Conservation (phyloP, 2,113 vertebrate genomes). For the Amphilophus citrinellus region DNA sequence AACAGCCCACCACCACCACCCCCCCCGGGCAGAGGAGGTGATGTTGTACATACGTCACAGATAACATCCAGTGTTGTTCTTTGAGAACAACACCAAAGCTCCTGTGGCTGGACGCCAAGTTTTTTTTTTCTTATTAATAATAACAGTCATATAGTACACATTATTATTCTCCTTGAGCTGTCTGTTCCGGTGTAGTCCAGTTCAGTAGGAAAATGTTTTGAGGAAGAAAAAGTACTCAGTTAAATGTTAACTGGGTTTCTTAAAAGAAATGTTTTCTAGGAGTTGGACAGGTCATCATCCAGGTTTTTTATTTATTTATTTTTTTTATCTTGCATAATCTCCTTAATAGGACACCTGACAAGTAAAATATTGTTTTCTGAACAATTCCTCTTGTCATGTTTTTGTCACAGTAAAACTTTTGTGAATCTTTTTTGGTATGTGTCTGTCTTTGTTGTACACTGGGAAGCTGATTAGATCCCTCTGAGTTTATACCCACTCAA, state of each 20-base stretch:
- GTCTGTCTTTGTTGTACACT: too few relatives aligned
- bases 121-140: neutral
- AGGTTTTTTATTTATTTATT: too few relatives aligned
- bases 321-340: neutral
- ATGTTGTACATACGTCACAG: neutral
- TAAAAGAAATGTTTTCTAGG: neutral
- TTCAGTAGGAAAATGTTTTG: neutral
- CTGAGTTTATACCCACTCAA: neutral
- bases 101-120: neutral
- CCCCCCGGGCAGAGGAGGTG: neutral
- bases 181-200: neutral
- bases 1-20: too few relatives aligned
- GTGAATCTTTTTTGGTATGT: neutral
- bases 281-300: neutral
- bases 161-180: neutral
- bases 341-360: neutral
- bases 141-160: neutral
- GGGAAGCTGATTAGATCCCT: neutral
- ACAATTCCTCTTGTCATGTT: neutral
- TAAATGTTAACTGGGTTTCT: neutral
- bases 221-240: neutral
- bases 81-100: slow-evolving; percentile 8
- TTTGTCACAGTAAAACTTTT: neutral
- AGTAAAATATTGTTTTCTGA: neutral
- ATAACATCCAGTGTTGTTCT: slow-evolving; percentile 14